These are phyloP conservation scores for Leptopilina drosophilae DNA, from an alignment of 2,888 invertebrate species.

Conservation along the genomic window DNA sequence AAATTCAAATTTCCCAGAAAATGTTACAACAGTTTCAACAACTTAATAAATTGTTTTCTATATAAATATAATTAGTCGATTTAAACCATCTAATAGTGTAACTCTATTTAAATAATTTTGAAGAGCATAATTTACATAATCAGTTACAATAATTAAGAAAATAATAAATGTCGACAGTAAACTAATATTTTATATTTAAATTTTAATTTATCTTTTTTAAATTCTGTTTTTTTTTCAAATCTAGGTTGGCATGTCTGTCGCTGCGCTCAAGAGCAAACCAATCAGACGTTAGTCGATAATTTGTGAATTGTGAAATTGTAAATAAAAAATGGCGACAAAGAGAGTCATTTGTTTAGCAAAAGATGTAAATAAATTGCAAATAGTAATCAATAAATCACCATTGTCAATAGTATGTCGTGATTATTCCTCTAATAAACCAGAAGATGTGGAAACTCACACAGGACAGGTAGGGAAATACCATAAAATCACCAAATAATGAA, in stretches of 20 bases:
- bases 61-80: no score
- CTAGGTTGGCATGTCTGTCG: background rate
- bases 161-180: no score
- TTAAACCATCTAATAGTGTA: no score
- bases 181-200: no score
- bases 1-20: no score
- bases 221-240: background rate
- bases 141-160: no score
- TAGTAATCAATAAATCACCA: background rate
- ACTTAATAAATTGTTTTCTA: no score
- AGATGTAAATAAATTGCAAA: conserved; percentile 58
- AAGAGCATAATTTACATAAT: no score
- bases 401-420: conserved; percentile 50
- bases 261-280: background rate
- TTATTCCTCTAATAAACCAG: conserved; percentile 65
- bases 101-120: no score
- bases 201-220: background rate
- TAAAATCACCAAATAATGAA: conserved; percentile 11
- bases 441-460: conserved; percentile 80
- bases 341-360: conserved; percentile 61
- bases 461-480: conserved; percentile 78
- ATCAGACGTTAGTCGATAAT: background rate
- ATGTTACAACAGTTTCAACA: no score
- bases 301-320: conserved; percentile 42
- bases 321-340: conserved; percentile 66